Evolutionary conservation across 2,888 invertebrate species (phyloP).

Genomic region (Notocelia uddmanniana): DNA sequence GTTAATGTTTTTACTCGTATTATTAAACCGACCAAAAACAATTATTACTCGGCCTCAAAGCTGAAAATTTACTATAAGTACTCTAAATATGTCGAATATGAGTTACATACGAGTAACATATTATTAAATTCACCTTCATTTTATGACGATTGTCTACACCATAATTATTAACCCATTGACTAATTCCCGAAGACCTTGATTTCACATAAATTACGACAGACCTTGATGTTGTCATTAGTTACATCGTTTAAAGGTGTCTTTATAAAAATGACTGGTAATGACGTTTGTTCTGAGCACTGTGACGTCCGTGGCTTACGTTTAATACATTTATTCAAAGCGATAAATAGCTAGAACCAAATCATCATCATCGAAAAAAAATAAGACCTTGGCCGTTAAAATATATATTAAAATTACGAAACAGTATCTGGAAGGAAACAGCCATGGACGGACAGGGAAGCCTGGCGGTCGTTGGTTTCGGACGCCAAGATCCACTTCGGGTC

Average conservation of each 20-base stretch:
- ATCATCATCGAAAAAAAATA: background rate
- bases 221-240: constrained; percentile 27
- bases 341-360: background rate
- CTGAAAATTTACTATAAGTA: too few species aligned
- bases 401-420: too few species aligned
- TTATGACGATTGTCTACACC: constrained; percentile 3
- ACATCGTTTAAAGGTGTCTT: constrained; percentile 6
- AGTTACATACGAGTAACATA: background rate
- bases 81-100: too few species aligned
- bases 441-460: too few species aligned
- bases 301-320: background rate
- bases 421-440: too few species aligned
- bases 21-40: too few species aligned
- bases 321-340: background rate
- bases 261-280: constrained; percentile 6
- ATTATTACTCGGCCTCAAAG: too few species aligned
- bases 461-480: too few species aligned
- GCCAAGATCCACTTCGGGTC: too few species aligned
- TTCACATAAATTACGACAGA: constrained; percentile 10
- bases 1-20: too few species aligned
- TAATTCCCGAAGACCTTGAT: constrained; percentile 35
- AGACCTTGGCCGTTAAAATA: too few species aligned
- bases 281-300: constrained; percentile 1
- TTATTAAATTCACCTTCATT: background rate
- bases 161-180: constrained; percentile 25